Conservation (phyloP, 1,140 invertebrate species). For the Paramacrobiotus metropolitanus region DNA sequence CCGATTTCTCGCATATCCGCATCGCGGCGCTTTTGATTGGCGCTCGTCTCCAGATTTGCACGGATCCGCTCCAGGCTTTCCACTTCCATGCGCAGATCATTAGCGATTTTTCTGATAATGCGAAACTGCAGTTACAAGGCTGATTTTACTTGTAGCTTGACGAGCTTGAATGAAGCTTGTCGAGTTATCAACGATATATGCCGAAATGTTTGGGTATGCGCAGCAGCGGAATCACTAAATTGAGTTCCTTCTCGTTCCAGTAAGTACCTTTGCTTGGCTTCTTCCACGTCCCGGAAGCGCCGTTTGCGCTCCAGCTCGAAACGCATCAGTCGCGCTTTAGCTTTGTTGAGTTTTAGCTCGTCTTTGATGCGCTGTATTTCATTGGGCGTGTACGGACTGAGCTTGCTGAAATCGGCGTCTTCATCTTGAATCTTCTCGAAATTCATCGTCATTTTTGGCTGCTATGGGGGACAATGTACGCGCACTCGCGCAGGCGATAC, state of each 20-base stretch:
- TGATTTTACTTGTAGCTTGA: not conserved
- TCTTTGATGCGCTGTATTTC: not conserved
- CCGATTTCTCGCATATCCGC: not conserved
- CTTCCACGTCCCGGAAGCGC: not conserved
- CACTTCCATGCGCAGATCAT: not conserved
- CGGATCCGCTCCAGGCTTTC: not conserved
- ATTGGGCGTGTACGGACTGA: not conserved
- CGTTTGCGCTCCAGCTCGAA: constrained; percentile 1
- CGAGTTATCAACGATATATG: too few relatives aligned
- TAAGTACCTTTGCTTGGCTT: constrained; percentile 2
- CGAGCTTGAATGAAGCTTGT: too few relatives aligned
- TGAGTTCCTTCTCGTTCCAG: too few relatives aligned
- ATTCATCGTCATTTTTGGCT: too few relatives aligned
- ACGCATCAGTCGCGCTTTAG: not conserved
- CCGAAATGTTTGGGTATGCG: too few relatives aligned
- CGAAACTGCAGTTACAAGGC: not conserved
- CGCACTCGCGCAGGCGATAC: too few relatives aligned
- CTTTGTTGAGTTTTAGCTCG: not conserved
- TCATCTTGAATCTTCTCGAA: not conserved
- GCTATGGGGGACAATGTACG: too few relatives aligned
- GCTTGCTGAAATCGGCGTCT: not conserved
- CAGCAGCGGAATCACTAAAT: too few relatives aligned
- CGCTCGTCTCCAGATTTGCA: not conserved
- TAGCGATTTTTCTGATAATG: not conserved
- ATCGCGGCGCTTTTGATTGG: not conserved